Evolutionary conservation across 2,113 vertebrate species (phyloP).

Genomic region (Callopanchax toddi): DNA sequence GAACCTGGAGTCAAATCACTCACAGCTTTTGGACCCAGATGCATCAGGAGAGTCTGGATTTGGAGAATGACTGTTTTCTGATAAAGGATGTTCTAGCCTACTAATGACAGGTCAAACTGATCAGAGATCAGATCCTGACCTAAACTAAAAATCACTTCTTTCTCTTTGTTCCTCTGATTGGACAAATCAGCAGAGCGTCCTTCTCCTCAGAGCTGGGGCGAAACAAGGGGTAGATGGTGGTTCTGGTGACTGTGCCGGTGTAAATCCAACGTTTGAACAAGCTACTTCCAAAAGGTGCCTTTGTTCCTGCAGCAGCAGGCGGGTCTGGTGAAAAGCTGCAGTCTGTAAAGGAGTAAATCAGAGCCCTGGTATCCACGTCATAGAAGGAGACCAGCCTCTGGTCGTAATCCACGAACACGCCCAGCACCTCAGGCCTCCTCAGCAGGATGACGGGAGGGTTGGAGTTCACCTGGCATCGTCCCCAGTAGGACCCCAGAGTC

Average conservation of each 20-base stretch:
- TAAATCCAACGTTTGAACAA: no score
- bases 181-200: neutral
- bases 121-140: no score
- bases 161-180: neutral
- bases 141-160: neutral
- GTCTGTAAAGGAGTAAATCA: constrained; percentile 17
- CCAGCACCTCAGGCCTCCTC: neutral
- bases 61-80: no score
- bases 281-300: neutral
- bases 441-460: neutral
- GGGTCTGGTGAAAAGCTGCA: constrained; percentile 3
- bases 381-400: constrained; percentile 23
- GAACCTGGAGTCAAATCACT: no score
- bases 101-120: no score
- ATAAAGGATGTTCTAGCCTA: no score
- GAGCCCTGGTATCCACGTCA: neutral
- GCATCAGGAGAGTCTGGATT: no score
- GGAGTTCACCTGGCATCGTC: neutral
- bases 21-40: no score
- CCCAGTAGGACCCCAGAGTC: constrained; percentile 23
- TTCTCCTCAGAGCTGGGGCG: neutral
- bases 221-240: constrained; percentile 19
- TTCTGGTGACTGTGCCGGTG: neutral
- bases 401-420: constrained; percentile 25
- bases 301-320: neutral